A percentile compares a stretch with the other conserved stretches of the same genome.
Evolutionary conservation across 2,797 vertebrate species (phyloP).

Genomic region (Microcaecilia unicolor): DNA sequence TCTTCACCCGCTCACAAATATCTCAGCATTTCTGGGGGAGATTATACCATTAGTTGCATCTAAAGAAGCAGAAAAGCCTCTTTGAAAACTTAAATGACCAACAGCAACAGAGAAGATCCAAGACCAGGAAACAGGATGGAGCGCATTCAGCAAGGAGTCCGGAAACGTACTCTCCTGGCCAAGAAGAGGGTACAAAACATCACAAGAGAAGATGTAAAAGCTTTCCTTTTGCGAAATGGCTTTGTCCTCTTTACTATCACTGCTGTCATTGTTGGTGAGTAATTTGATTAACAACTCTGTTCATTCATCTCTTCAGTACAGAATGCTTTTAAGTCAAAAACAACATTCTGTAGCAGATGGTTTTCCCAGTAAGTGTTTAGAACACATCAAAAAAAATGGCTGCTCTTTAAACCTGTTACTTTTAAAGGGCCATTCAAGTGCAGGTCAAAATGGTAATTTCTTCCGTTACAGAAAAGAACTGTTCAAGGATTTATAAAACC

Average conservation of each 20-base stretch:
- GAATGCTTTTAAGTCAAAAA: too few relatives aligned
- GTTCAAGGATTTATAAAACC: too few relatives aligned
- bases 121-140: constrained; percentile 72
- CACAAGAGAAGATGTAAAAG: constrained; percentile 83
- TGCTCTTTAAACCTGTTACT: too few relatives aligned
- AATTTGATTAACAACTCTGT: too few relatives aligned
- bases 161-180: constrained; percentile 83
- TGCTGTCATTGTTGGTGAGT: constrained; percentile 84
- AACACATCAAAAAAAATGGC: too few relatives aligned
- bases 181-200: constrained; percentile 91
- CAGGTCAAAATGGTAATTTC: too few relatives aligned
- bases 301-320: too few relatives aligned
- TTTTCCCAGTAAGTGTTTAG: constrained; percentile 28
- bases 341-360: too few relatives aligned
- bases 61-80: constrained; percentile 14
- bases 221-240: constrained; percentile 81
- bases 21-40: constrained; percentile 16
- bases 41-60: constrained; percentile 17
- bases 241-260: constrained; percentile 89
- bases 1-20: constrained; percentile 6
- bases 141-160: constrained; percentile 80
- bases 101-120: constrained; percentile 72
- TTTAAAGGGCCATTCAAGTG: too few relatives aligned
- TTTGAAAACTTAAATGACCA: constrained; percentile 59
- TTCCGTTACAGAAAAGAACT: too few relatives aligned